Base-by-base conservation (phyloP, 2,113 vertebrate genomes). In the Puma concolor region DNA sequence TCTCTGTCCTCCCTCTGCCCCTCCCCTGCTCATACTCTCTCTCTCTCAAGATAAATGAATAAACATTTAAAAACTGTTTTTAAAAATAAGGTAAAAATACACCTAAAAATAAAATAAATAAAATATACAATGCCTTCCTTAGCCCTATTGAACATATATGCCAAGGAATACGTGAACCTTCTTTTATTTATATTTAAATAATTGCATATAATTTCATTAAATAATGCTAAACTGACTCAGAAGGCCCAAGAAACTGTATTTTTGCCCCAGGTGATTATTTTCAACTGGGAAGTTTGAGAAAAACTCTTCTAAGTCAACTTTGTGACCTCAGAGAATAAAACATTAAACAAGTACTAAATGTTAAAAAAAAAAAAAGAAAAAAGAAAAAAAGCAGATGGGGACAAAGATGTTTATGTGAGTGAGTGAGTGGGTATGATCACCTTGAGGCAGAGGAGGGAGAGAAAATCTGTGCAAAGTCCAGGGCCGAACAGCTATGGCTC, bases 291-390 rank as follows among this genome's bases (percentile, higher is more conserved):
- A 92, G 29, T 85, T 71, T 94, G 23, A 60, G 23, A 10, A 60
- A 89, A 85, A 66, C 1, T 44, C 16, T 80, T 67, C 19, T 69
- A 91, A 96, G 8, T 94, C 60, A 91, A 74, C 15, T n/a, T 85
- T 38, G 54, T 77, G 14, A 91, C 33, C n/a, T 93, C 63, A 89
- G 44, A 64, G 92, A 89, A 74, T 57, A 76, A 89, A 91, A 91
- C 25, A 94, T 63, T 82, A 67, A 96, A 82, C 27, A 91, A 94
- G 29, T 72, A 90, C 3, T 54, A 85, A 94, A 63, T 71, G 5
- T 85, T 2, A 23, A 66, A 72, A 64, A 19, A 63, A 71, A n/a
- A 63, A 52, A 83, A 89, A n/a, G 50, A 63, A n/a, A 64, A n/a
- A 54, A 38, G 79, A 86, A 79, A 38, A 4, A 48, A 71, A 36